phyloP scores from a whole-genome alignment of 2,888 invertebrate species.

The Hemithea aestivaria region DNA sequence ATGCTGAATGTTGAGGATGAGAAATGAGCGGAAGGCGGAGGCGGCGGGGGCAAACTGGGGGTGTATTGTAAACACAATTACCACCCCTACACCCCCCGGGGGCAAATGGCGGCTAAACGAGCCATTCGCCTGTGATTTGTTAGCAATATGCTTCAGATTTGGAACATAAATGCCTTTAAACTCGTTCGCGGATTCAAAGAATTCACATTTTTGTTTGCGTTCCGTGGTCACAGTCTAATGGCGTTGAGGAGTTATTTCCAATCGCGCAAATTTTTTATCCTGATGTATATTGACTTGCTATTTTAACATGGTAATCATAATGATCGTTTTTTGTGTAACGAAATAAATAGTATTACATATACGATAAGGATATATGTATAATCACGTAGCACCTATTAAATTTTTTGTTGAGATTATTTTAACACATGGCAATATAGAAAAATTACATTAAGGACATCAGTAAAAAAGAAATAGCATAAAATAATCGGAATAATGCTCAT shows the following conservation, averaged over 20 bases:
- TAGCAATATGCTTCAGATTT: conserved; percentile 76
- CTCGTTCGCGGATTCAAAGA: conserved; percentile 41
- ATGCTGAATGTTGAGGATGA: conserved; percentile 63
- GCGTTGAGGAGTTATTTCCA: conserved; percentile 18
- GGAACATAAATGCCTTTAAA: conserved; percentile 64
- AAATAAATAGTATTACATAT: no score
- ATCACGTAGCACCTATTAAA: no score
- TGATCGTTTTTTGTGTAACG: no score
- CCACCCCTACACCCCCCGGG: conserved; percentile 52
- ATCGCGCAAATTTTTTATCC: no score
- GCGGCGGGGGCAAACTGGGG: conserved; percentile 29
- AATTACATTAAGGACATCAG: no score
- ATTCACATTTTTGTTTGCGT: conserved; percentile 37
- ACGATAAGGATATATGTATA: no score
- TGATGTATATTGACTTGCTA: no score
- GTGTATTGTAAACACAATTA: conserved; percentile 71
- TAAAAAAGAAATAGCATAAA: no score
- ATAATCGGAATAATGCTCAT: no score
- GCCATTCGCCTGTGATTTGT: conserved; percentile 76
- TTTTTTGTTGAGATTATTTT: no score
- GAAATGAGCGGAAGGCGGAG: conserved; percentile 63
- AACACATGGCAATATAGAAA: no score
- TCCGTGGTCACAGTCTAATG: conserved; percentile 31
- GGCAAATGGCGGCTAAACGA: conserved; percentile 76
- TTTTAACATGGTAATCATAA: no score